Conservation (phyloP, 2,888 invertebrate species). For the Agonopterix arenella region DNA sequence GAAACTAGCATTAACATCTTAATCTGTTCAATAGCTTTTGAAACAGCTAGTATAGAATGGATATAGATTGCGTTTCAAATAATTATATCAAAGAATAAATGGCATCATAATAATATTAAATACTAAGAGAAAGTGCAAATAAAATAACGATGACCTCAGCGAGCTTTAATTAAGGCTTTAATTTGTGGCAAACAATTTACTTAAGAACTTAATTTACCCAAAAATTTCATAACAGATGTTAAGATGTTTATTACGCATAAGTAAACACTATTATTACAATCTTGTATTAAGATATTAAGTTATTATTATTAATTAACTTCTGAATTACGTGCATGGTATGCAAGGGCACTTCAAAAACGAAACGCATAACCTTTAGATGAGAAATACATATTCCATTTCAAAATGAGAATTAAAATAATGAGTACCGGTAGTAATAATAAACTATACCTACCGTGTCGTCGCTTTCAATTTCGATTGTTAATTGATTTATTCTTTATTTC, state of each 20-base stretch:
- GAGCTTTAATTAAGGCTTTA: background rate
- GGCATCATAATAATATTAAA: background rate
- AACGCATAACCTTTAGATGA: background rate
- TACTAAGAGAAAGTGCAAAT: too few relatives aligned
- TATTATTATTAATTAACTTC: background rate
- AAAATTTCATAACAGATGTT: background rate
- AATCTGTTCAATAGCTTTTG: too few relatives aligned
- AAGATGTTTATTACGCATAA: background rate
- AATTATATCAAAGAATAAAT: too few relatives aligned
- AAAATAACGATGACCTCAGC: too few relatives aligned
- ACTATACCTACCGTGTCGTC: constrained; percentile 18
- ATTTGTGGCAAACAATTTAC: background rate
- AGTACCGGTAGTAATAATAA: background rate
- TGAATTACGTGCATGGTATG: background rate
- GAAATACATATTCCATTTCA: too few relatives aligned
- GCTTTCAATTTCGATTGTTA: constrained; percentile 57
- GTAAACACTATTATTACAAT: background rate
- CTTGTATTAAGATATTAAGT: background rate
- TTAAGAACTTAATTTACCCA: background rate
- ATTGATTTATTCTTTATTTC: constrained; percentile 63
- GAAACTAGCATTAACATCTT: too few relatives aligned
- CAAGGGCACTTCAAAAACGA: background rate
- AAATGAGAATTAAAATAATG: background rate
- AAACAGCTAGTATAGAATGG: too few relatives aligned
- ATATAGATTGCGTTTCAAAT: too few relatives aligned